A percentile compares a stretch with the other conserved stretches of the same genome.
phyloP scores from a whole-genome alignment of 2,113 vertebrate genomes.

The Plestiodon gilberti region DNA sequence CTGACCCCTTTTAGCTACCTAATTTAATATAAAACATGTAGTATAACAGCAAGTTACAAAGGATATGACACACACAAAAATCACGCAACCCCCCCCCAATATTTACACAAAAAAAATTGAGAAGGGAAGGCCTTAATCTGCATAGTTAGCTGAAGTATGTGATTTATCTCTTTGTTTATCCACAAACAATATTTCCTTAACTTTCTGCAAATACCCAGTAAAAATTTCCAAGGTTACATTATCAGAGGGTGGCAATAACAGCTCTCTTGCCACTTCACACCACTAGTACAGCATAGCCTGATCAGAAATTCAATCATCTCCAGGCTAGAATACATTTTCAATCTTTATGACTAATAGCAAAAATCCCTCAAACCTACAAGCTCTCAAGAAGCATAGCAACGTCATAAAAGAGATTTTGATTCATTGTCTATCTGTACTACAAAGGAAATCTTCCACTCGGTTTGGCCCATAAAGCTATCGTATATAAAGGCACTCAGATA shows the following conservation, averaged over 20 bases:
- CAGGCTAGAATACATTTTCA: background rate
- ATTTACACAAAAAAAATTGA: background rate
- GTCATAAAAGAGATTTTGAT: background rate
- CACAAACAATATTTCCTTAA: slow-evolving; percentile 17
- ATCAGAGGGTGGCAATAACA: background rate
- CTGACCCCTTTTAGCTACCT: background rate
- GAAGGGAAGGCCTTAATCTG: background rate
- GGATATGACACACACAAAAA: background rate
- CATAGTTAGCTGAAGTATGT: slow-evolving; percentile 1
- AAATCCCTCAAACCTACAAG: background rate
- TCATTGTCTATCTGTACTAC: background rate
- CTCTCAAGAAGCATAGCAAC: background rate
- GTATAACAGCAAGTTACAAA: background rate
- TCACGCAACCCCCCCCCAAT: background rate
- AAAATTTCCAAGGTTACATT: background rate
- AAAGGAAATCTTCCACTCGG: background rate
- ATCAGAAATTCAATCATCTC: background rate
- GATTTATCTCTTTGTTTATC: background rate
- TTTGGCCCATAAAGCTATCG: background rate
- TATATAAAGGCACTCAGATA: background rate
- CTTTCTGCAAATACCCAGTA: slow-evolving; percentile 20
- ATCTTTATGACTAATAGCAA: slow-evolving; percentile 6
- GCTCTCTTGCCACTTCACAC: background rate
- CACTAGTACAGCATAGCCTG: accelerated
- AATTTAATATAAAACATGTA: background rate